Conservation (phyloP, 2,888 invertebrate genomes). For the Drosophila leonis region DNA sequence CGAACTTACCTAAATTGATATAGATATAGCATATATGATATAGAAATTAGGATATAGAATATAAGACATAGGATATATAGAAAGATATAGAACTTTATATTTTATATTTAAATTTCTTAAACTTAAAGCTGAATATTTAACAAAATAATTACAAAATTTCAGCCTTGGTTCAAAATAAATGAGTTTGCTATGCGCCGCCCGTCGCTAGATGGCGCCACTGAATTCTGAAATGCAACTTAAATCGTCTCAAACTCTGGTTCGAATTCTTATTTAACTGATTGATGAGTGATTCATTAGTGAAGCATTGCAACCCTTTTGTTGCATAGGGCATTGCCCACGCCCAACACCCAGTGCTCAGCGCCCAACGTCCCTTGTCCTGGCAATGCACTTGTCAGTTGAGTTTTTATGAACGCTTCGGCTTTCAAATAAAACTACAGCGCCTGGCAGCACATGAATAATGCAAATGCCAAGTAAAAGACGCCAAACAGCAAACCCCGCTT, state of each 20-base stretch:
- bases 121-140: too few species aligned
- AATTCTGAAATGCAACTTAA: neutral
- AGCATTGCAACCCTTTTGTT: neutral
- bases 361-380: slow-evolving; percentile 26
- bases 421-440: slow-evolving; percentile 74
- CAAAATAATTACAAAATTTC: too few species aligned
- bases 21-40: neutral
- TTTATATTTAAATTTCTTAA: too few species aligned
- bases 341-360: neutral
- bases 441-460: slow-evolving; percentile 71
- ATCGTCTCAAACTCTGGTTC: neutral
- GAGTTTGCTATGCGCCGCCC: neutral
- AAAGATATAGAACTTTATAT: too few species aligned
- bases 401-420: slow-evolving; percentile 72
- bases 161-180: neutral
- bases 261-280: neutral
- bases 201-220: neutral
- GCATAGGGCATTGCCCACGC: slow-evolving; percentile 44
- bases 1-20: too few species aligned
- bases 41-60: neutral
- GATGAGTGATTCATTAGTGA: slow-evolving; percentile 10
- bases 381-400: slow-evolving; percentile 69
- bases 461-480: slow-evolving; percentile 61
- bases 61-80: neutral
- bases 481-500: slow-evolving; percentile 21